These are phyloP conservation scores for Zaprionus lachaisei DNA, from an alignment of 1,140 invertebrate genomes.

Conservation along the genomic window DNA sequence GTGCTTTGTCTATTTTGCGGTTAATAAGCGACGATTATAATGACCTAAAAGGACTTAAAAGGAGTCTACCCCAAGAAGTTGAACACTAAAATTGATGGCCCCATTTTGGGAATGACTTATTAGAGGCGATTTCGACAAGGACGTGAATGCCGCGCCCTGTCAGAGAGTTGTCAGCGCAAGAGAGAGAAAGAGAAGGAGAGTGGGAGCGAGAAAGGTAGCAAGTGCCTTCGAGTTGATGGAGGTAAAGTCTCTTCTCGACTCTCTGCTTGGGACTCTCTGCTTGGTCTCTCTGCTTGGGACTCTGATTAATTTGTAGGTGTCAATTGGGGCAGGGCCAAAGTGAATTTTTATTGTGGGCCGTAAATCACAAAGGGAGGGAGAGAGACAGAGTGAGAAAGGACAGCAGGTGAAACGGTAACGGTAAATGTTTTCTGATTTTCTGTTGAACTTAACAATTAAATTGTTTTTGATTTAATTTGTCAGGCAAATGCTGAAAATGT, in stretches of 20 bases:
- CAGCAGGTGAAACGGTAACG: conserved; percentile 20
- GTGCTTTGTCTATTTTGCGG: conserved; percentile 57
- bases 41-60: conserved; percentile 29
- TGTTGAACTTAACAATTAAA: conserved; percentile 46
- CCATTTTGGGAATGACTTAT: conserved; percentile 71
- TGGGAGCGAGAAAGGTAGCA: not conserved
- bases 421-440: conserved; percentile 29
- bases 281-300: conserved; percentile 22
- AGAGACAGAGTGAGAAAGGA: not conserved
- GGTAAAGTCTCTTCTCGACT: conserved; percentile 4
- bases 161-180: not conserved
- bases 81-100: conserved; percentile 49
- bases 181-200: not conserved
- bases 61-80: conserved; percentile 3
- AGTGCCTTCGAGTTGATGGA: conserved; percentile 28
- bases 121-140: conserved; percentile 61
- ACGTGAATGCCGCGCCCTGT: conserved; percentile 13
- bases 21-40: conserved; percentile 62
- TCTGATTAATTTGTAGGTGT: conserved; percentile 76
- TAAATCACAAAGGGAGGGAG: conserved; percentile 61
- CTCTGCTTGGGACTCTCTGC: conserved; percentile 37
- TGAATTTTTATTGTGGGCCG: conserved; percentile 73
- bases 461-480: conserved; percentile 70
- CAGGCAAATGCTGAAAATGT: conserved; percentile 51
- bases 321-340: conserved; percentile 61